Percentiles rank a stretch among this genome's conserved stretches.
These are phyloP conservation scores for Oryzias melastigma DNA, from an alignment of 2,113 vertebrate genomes.

Conservation along the genomic window DNA sequence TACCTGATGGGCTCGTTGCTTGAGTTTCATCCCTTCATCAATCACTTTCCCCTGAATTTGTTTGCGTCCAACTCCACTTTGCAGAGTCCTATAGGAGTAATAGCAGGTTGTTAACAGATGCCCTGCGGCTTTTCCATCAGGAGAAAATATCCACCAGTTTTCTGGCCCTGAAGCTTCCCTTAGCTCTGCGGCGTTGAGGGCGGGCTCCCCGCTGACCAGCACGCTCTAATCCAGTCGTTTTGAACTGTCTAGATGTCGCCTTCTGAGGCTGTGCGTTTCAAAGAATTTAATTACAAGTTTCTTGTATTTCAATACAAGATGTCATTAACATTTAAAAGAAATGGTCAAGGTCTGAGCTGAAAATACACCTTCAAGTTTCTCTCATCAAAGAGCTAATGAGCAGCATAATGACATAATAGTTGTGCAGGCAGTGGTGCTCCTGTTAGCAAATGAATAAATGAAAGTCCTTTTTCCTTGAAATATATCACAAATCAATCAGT, in stretches of 20 bases:
- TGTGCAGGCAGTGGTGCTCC: too few relatives aligned
- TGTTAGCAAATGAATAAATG: too few relatives aligned
- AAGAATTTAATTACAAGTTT: not conserved
- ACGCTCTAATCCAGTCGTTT: slow-evolving; percentile 2
- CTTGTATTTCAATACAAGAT: not conserved
- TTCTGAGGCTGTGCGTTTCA: not conserved
- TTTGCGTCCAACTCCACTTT: slow-evolving; percentile 17
- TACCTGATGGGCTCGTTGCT: not conserved
- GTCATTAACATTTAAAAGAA: not conserved
- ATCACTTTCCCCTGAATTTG: slow-evolving; percentile 6
- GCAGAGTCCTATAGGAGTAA: slow-evolving; percentile 14
- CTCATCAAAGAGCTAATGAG: too few relatives aligned
- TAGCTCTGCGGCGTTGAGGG: not conserved
- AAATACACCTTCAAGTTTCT: too few relatives aligned
- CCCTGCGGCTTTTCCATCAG: slow-evolving; percentile 17
- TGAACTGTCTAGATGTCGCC: not conserved
- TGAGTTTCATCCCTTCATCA: not conserved
- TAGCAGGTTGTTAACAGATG: slow-evolving; percentile 16
- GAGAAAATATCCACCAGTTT: slow-evolving; percentile 8
- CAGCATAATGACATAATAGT: too few relatives aligned
- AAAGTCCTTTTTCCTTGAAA: too few relatives aligned
- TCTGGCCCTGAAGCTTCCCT: slow-evolving; percentile 8
- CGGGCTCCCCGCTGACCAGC: not conserved
- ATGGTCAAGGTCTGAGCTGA: not conserved
- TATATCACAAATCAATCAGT: too few relatives aligned